A percentile compares a stretch with the other conserved stretches of the same genome.
Evolutionary conservation across 1,140 invertebrate genomes (phyloP).

Genomic region (Diplogasteroides magnus): DNA sequence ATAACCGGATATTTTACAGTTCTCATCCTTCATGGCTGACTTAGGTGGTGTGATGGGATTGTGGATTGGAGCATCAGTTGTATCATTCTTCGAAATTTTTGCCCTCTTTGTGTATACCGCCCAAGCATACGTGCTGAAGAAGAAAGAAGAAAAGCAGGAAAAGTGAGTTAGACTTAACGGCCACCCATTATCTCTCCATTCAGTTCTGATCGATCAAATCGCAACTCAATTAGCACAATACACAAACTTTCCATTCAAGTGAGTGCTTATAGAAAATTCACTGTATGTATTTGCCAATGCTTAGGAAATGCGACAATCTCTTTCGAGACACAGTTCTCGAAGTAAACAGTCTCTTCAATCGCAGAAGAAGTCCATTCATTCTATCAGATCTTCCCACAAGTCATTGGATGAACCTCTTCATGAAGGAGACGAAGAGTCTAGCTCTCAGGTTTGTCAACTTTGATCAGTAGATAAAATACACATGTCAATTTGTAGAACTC

Average conservation of each 20-base stretch:
- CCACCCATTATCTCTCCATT: constrained; percentile 4
- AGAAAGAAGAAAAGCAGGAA: constrained; percentile 31
- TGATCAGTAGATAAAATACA: constrained; percentile 1
- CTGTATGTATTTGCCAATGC: background rate
- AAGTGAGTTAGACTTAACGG: constrained; percentile 12
- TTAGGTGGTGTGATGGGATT: constrained; percentile 52
- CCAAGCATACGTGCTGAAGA: constrained; percentile 32
- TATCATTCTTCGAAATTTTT: constrained; percentile 48
- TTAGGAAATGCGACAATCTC: background rate
- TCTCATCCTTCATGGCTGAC: constrained; percentile 47
- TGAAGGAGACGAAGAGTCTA: constrained; percentile 15
- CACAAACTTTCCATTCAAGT: constrained; percentile 16
- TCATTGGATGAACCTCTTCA: background rate
- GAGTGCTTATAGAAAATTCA: background rate
- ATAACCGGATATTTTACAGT: constrained; percentile 22
- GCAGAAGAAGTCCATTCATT: background rate
- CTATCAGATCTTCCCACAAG: background rate
- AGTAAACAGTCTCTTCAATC: background rate
- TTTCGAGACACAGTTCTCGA: background rate
- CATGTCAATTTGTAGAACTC: constrained; percentile 15
- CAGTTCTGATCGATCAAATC: background rate
- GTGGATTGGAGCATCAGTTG: constrained; percentile 54
- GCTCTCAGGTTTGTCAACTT: background rate
- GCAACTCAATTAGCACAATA: background rate
- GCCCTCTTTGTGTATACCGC: constrained; percentile 34